Conservation (phyloP, 1,140 invertebrate species). For the Bombus huntii region DNA sequence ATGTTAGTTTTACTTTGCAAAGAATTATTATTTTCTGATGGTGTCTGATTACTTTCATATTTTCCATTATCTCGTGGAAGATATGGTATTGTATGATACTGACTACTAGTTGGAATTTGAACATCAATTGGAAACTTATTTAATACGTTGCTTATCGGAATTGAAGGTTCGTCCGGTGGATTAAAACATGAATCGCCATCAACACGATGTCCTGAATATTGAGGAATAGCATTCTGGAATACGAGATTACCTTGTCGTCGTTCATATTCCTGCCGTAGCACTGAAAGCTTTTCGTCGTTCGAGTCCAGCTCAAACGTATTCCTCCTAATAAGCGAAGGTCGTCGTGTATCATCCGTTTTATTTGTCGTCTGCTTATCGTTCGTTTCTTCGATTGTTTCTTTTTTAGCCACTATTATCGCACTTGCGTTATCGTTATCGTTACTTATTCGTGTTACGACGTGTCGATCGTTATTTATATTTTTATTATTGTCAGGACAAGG, state of each 20-base stretch:
- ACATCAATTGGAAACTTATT: conserved; percentile 45
- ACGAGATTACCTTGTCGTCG: conserved; percentile 84
- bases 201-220: conserved; percentile 83
- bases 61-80: conserved; percentile 35
- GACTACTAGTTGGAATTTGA: conserved; percentile 27
- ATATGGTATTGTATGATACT: conserved; percentile 43
- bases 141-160: conserved; percentile 39
- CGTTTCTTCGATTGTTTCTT: conserved; percentile 8
- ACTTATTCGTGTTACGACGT: conserved; percentile 9
- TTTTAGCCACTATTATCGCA: background rate
- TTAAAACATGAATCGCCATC: conserved; percentile 74
- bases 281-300: conserved; percentile 79
- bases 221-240: conserved; percentile 85
- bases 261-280: conserved; percentile 84
- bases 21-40: conserved; percentile 12
- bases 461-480: conserved; percentile 49
- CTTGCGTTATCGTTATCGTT: background rate
- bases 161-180: conserved; percentile 39
- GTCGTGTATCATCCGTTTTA: conserved; percentile 41
- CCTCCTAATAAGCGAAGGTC: conserved; percentile 80
- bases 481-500: conserved; percentile 78
- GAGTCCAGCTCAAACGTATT: conserved; percentile 83
- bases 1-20: conserved; percentile 27
- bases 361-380: conserved; percentile 20
- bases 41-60: conserved; percentile 30